Evolutionary conservation across 2,888 invertebrate genomes (phyloP).

Genomic region (Amblyjoppa fuscipennis): DNA sequence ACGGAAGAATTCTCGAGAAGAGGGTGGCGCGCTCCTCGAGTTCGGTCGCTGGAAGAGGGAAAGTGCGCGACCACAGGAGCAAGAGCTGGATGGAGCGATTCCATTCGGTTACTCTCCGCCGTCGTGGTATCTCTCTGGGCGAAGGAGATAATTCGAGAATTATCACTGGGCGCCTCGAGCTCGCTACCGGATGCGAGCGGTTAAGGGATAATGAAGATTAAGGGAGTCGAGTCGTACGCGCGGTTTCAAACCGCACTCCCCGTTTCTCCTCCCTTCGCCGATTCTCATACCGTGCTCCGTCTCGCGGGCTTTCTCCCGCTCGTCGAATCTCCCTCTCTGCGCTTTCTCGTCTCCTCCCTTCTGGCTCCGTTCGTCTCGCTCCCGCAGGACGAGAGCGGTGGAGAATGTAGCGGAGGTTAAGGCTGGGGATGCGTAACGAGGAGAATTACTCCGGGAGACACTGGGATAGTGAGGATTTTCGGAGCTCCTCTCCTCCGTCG

Average conservation of each 20-base stretch:
- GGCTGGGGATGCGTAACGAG: conserved; percentile 45
- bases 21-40: neutral
- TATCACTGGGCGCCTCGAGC: conserved; percentile 70
- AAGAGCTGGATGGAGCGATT: conserved; percentile 10
- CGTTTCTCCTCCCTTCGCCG: conserved; percentile 56
- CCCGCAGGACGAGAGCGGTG: conserved; percentile 60
- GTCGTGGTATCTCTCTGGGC: conserved; percentile 58
- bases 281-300: conserved; percentile 22
- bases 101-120: conserved; percentile 19
- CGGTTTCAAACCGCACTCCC: conserved; percentile 66
- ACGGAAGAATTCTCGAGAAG: conserved; percentile 38
- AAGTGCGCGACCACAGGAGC: conserved; percentile 3
- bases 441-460: conserved; percentile 48
- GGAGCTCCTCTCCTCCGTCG: neutral
- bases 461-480: conserved; percentile 14
- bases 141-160: conserved; percentile 69
- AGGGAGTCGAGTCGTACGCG: conserved; percentile 70
- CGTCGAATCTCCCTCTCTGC: conserved; percentile 30
- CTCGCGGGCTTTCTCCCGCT: neutral
- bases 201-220: conserved; percentile 78
- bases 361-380: conserved; percentile 26
- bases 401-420: conserved; percentile 48
- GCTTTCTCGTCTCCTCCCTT: conserved; percentile 26
- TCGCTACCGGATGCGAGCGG: conserved; percentile 72
- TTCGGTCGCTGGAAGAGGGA: conserved; percentile 29